phyloP scores from a whole-genome alignment of 2,888 invertebrate species.

The Shargacucullia verbasci region DNA sequence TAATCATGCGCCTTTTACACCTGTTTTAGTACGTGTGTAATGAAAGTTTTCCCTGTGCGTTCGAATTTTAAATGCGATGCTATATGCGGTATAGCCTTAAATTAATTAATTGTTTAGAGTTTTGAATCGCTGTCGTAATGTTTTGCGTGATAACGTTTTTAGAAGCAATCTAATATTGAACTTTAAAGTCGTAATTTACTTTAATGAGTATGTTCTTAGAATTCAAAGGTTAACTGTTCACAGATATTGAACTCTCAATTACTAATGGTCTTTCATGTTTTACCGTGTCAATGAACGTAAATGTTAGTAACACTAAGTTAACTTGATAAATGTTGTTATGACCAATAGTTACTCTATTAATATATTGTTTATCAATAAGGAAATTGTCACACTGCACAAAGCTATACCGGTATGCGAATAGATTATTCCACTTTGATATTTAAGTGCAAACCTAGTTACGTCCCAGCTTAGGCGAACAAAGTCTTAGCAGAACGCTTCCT shows the following conservation, averaged over 20 bases:
- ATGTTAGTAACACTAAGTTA: neutral
- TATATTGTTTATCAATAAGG: slow-evolving; percentile 50
- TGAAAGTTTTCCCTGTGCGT: slow-evolving; percentile 19
- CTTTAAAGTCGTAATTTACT: slow-evolving; percentile 13
- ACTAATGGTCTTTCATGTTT: slow-evolving; percentile 16
- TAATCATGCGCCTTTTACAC: slow-evolving; percentile 45
- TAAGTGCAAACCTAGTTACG: slow-evolving; percentile 57
- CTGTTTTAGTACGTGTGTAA: slow-evolving; percentile 10
- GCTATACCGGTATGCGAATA: slow-evolving; percentile 41
- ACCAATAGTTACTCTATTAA: slow-evolving; percentile 16
- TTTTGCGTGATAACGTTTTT: neutral
- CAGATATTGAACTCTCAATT: slow-evolving; percentile 14
- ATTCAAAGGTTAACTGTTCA: slow-evolving; percentile 1
- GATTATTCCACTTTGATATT: slow-evolving; percentile 55
- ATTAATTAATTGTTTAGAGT: neutral
- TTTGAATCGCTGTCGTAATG: neutral
- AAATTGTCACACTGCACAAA: slow-evolving; percentile 42
- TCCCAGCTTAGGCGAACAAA: slow-evolving; percentile 58
- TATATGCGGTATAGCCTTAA: neutral
- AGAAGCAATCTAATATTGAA: slow-evolving; percentile 1
- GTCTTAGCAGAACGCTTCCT: slow-evolving; percentile 65
- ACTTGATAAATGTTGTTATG: slow-evolving; percentile 9
- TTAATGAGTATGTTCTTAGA: slow-evolving; percentile 11
- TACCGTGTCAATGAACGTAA: slow-evolving; percentile 34
- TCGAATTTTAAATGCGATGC: slow-evolving; percentile 6